phyloP scores from a whole-genome alignment of 2,113 vertebrate genomes.

The Falco punctatus region DNA sequence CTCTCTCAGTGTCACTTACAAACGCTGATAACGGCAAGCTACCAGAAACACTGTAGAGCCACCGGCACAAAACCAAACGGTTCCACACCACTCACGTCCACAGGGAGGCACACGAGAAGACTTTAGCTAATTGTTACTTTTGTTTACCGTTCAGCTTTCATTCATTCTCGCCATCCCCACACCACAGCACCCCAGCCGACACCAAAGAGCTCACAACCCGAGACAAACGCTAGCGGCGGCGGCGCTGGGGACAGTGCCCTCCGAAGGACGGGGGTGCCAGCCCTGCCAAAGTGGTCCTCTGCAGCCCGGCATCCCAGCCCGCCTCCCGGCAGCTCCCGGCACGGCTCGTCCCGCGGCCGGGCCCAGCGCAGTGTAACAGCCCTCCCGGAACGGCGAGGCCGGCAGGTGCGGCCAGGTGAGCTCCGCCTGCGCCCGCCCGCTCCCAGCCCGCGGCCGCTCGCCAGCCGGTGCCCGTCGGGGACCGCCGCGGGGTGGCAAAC shows the following conservation, averaged over 20 bases:
- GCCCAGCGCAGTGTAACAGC: rapidly evolving
- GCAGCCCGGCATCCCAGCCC: rapidly evolving
- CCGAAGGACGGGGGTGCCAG: rapidly evolving
- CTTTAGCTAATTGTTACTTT: rapidly evolving
- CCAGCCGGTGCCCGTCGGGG: not conserved
- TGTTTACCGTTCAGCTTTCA: not conserved
- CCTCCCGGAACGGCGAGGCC: not conserved
- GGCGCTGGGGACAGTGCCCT: not conserved
- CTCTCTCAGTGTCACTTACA: not conserved
- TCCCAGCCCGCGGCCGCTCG: too few relatives aligned
- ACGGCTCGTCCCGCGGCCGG: too few relatives aligned
- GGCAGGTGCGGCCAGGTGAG: not conserved
- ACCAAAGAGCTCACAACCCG: rapidly evolving
- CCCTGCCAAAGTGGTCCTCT: not conserved
- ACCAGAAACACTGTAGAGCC: not conserved
- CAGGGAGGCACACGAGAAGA: not conserved
- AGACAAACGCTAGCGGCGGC: rapidly evolving
- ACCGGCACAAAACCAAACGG: rapidly evolving
- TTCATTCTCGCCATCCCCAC: not conserved
- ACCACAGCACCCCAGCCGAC: rapidly evolving
- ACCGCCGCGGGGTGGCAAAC: not conserved
- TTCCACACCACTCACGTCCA: not conserved
- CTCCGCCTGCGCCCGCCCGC: not conserved
- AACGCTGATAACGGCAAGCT: rapidly evolving
- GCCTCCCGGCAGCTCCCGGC: rapidly evolving